Evolutionary conservation across 2,797 vertebrate genomes (phyloP), one percentile per base, ranked within the genome.

Genomic region (Gallinago solitaria): DNA sequence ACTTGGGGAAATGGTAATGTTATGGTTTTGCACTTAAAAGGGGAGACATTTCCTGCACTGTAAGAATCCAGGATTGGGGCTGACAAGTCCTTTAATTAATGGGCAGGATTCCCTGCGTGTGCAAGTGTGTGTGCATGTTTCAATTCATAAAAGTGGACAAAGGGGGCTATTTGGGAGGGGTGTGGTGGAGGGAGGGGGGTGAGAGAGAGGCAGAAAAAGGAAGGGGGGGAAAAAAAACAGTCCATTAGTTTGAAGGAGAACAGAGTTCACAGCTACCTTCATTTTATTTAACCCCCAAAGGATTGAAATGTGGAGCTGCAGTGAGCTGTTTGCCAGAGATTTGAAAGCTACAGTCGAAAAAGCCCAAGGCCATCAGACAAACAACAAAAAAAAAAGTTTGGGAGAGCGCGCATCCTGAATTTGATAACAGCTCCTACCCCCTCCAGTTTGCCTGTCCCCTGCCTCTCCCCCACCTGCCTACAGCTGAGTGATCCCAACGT

Each of bases 1-100:
- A 98, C 98, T 98, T 98, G 98, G 98, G 98, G 98, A 99, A 98
- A 98, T 98, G 98, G 97, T 98, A 98, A 98, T 98, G 98, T 98
- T 98, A 98, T 97, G 97, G 98, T 98, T 99, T 98, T 98, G 98
- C 98, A 98, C 98, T 98, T 99, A 98, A 98, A 98, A 99, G 98
- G 98, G 97, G 97, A 98, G 97, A 98, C 96, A 97, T 98, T 98
- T 98, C 97, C 97, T 98, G 97, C 96, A 93, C 96, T 97, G 98
- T 97, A 98, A 98, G 96, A 97, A 97, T 98, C 95, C 87, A 85
- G 97, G 97, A 98, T 98, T 98, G 97, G 98, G 97, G 97, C 97
- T 98, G 98, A 98, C 98, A 98, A 98, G 98, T 98, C 96, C 98
- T 98, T 98, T 98, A 98, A 98, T 97, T 98, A 98, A 98, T 98